Conservation (phyloP, 2,797 vertebrate genomes). For the Enteromius mattozi region DNA sequence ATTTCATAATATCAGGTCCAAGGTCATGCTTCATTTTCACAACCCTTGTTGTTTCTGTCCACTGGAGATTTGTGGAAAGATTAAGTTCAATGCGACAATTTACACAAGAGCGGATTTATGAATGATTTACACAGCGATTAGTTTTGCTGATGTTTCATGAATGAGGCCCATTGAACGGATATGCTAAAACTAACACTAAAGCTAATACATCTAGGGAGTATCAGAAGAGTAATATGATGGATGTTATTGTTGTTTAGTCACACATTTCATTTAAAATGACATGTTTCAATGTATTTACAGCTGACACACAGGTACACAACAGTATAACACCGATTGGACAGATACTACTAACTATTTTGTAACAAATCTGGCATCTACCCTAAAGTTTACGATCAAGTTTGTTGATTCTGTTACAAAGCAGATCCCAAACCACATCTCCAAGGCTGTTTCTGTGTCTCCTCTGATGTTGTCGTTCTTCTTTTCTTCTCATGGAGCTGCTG, state of each 20-base stretch:
- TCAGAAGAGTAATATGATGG: not conserved
- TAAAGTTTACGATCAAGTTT: not conserved
- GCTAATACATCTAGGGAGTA: not conserved
- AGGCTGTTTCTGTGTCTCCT: not conserved
- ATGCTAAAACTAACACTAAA: not conserved
- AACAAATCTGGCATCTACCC: slow-evolving; percentile 10
- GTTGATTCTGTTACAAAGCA: not conserved
- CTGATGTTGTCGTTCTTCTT: not conserved
- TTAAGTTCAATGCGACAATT: not conserved
- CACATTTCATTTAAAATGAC: not conserved
- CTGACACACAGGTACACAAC: not conserved
- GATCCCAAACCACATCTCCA: not conserved
- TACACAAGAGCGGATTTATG: not conserved
- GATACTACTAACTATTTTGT: not conserved
- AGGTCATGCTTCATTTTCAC: not conserved
- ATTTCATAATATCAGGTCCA: not conserved
- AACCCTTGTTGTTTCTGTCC: not conserved
- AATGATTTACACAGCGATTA: not conserved
- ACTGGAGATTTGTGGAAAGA: slow-evolving; percentile 2
- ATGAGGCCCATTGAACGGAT: not conserved
- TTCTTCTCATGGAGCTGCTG: slow-evolving; percentile 42
- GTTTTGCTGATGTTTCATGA: not conserved
- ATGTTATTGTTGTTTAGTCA: not conserved
- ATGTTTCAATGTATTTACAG: not conserved
- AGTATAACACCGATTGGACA: not conserved